Conservation (phyloP, 1,140 invertebrate genomes). For the Heliconius himera region DNA sequence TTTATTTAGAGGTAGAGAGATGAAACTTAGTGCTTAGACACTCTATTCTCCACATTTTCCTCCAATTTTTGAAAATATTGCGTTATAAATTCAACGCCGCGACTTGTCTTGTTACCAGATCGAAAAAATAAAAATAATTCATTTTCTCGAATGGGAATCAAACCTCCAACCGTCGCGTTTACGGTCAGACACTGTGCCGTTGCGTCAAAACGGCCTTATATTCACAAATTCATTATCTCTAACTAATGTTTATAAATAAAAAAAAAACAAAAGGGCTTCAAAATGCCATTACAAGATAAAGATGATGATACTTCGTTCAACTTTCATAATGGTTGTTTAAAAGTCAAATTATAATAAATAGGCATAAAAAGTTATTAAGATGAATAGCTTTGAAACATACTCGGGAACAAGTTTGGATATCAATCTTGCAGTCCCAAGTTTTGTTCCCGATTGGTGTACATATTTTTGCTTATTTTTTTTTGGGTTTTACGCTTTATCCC, state of each 20-base stretch:
- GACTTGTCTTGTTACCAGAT: too few species aligned
- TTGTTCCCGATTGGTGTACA: not conserved
- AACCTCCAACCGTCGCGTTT: too few species aligned
- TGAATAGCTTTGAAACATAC: not conserved
- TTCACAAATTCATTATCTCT: not conserved
- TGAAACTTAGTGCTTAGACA: too few species aligned
- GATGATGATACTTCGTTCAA: not conserved
- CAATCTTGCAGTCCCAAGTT: not conserved
- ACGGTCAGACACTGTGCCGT: too few species aligned
- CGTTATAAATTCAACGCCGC: too few species aligned
- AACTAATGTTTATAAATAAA: not conserved
- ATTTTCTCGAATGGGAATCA: too few species aligned
- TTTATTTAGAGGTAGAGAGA: too few species aligned
- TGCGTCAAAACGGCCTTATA: too few species aligned
- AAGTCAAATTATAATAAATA: conserved; percentile 1
- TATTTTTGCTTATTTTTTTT: not conserved
- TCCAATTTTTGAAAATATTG: too few species aligned
- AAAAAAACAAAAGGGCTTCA: not conserved
- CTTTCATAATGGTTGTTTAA: not conserved
- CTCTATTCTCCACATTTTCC: too few species aligned
- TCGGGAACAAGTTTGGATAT: not conserved
- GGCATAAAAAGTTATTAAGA: conserved; percentile 1
- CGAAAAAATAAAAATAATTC: too few species aligned
- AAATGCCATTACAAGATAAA: conserved; percentile 6
- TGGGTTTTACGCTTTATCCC: not conserved